Evolutionary conservation across 2,888 invertebrate genomes (phyloP).

Genomic region (Sipha maydis): DNA sequence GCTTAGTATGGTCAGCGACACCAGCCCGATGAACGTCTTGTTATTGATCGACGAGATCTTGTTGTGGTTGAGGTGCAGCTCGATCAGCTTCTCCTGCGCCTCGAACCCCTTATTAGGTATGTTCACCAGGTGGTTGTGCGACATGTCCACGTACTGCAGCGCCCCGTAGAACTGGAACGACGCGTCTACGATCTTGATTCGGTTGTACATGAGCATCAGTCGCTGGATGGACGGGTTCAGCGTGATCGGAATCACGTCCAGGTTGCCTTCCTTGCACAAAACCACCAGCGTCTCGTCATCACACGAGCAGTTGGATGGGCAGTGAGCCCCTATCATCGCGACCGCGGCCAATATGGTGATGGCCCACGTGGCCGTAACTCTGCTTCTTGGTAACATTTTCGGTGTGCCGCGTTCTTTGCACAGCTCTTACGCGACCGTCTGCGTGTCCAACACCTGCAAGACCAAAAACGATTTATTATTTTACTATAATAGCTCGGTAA

Average conservation of each 20-base stretch:
- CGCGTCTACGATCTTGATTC: slow-evolving; percentile 88
- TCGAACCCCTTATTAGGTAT: slow-evolving; percentile 83
- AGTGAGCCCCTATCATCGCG: slow-evolving; percentile 67
- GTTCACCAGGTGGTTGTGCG: slow-evolving; percentile 84
- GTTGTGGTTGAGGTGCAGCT: slow-evolving; percentile 85
- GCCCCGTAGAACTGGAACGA: slow-evolving; percentile 87
- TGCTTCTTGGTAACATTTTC: not conserved
- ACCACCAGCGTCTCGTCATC: slow-evolving; percentile 90
- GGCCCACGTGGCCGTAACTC: slow-evolving; percentile 48
- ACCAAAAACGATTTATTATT: not conserved
- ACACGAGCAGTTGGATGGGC: slow-evolving; percentile 88
- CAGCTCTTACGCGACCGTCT: not conserved
- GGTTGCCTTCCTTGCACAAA: slow-evolving; percentile 84
- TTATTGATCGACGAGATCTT: slow-evolving; percentile 84
- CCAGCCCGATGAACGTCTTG: slow-evolving; percentile 81
- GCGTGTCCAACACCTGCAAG: slow-evolving; percentile 22
- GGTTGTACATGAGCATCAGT: slow-evolving; percentile 84
- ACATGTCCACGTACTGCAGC: slow-evolving; percentile 84
- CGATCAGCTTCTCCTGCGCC: slow-evolving; percentile 83
- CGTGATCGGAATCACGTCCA: slow-evolving; percentile 90
- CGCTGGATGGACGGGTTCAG: slow-evolving; percentile 90
- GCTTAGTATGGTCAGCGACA: slow-evolving; percentile 82
- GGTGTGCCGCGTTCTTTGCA: not conserved
- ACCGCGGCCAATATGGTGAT: slow-evolving; percentile 59
- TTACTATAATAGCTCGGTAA: too few relatives aligned